Evolutionary conservation across 1,140 invertebrate genomes (phyloP).

Genomic region (Pseudachorutes palmiensis): DNA sequence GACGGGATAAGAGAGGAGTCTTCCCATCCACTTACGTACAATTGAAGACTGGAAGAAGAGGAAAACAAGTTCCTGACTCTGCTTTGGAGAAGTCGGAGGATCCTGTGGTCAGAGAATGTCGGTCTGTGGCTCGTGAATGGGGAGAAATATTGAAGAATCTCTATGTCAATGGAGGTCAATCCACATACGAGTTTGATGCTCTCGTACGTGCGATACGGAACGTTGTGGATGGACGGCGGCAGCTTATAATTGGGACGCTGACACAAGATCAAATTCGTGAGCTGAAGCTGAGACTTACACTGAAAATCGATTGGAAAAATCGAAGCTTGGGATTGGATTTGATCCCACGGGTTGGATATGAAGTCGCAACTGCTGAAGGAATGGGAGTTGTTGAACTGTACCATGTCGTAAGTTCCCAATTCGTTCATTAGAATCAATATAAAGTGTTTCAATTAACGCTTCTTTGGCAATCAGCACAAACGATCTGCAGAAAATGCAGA

Average conservation of each 20-base stretch:
- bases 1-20: slow-evolving; percentile 60
- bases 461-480: slow-evolving; percentile 53
- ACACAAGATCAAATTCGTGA: slow-evolving; percentile 82
- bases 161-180: slow-evolving; percentile 56
- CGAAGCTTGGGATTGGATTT: slow-evolving; percentile 83
- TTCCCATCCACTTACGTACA: slow-evolving; percentile 1
- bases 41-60: background rate
- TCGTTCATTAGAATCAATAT: background rate
- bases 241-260: slow-evolving; percentile 73
- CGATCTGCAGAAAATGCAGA: slow-evolving; percentile 70
- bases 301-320: slow-evolving; percentile 92
- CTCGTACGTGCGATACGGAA: slow-evolving; percentile 81
- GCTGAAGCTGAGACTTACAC: slow-evolving; percentile 73
- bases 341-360: slow-evolving; percentile 73
- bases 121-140: slow-evolving; percentile 78
- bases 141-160: slow-evolving; percentile 80
- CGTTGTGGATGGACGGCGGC: slow-evolving; percentile 69
- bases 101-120: slow-evolving; percentile 18
- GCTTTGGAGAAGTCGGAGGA: slow-evolving; percentile 10
- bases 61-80: background rate
- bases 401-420: slow-evolving; percentile 57
- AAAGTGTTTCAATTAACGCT: background rate
- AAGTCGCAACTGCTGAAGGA: slow-evolving; percentile 44
- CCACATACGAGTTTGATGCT: slow-evolving; percentile 27
- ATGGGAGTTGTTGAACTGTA: slow-evolving; percentile 82